Evolutionary conservation across 2,113 vertebrate species (phyloP).

Genomic region (Phaethon lepturus): DNA sequence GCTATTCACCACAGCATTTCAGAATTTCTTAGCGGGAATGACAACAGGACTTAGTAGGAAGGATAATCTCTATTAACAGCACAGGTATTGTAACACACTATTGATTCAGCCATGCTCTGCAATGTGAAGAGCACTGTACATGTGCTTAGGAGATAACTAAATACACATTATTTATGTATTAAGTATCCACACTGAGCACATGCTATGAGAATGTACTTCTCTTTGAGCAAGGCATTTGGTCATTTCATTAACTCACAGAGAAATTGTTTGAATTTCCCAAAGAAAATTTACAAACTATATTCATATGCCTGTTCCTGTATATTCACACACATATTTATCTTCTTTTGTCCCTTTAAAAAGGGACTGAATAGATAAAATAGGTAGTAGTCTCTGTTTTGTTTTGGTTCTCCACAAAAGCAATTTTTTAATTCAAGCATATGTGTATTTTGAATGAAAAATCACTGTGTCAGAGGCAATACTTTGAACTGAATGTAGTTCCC

Average conservation of each 20-base stretch:
- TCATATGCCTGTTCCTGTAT: background rate
- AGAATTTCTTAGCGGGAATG: background rate
- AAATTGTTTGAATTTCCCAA: background rate
- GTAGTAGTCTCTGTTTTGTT: background rate
- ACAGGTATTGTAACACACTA: background rate
- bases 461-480: background rate
- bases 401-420: background rate
- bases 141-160: background rate
- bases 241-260: background rate
- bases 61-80: background rate
- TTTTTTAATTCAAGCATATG: background rate
- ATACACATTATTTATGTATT: background rate
- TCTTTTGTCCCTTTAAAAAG: background rate
- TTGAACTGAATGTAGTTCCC: background rate
- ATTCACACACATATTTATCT: rapidly evolving
- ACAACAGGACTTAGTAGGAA: background rate
- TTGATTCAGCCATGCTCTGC: background rate
- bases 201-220: background rate
- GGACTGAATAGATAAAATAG: background rate
- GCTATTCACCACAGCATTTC: background rate
- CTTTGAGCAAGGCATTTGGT: background rate
- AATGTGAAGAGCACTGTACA: background rate
- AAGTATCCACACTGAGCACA: background rate
- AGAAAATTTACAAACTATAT: background rate
- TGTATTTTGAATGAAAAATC: background rate